These are phyloP conservation scores for Carposina sasakii DNA, from an alignment of 1,140 invertebrate genomes.

Conservation along the genomic window DNA sequence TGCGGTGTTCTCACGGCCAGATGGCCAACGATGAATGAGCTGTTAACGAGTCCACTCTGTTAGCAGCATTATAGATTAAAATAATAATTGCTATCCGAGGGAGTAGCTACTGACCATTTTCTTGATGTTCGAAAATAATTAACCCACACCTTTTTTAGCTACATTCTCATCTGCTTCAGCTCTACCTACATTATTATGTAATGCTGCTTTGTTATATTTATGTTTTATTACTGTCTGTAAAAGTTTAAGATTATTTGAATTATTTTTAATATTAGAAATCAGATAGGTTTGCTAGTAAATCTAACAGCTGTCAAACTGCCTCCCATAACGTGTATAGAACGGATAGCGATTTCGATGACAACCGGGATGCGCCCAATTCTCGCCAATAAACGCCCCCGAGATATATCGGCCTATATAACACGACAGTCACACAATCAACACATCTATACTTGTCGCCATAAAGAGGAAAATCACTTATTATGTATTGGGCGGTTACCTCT, in stretches of 20 bases:
- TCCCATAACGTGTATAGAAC: constrained; percentile 24
- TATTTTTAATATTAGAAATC: no score
- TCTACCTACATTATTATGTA: no score
- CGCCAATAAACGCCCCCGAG: constrained; percentile 60
- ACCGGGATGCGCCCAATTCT: constrained; percentile 68
- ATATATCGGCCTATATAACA: constrained; percentile 42
- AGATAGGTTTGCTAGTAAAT: no score
- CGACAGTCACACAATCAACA: constrained; percentile 35
- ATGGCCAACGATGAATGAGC: constrained; percentile 48
- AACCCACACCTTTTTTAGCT: no score
- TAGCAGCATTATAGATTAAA: constrained; percentile 8
- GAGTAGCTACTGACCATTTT: no score
- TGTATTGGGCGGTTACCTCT: constrained; percentile 27
- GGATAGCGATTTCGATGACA: constrained; percentile 61
- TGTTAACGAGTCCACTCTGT: constrained; percentile 39
- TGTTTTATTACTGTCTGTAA: no score
- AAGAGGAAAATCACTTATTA: constrained; percentile 38
- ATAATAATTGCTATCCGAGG: no score
- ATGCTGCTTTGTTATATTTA: no score
- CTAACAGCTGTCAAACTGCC: neutral
- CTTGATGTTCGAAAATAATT: no score
- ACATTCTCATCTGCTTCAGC: no score
- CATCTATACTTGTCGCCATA: constrained; percentile 32
- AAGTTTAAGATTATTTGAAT: no score
- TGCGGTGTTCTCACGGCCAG: constrained; percentile 33